Conservation (phyloP, 2,113 vertebrate genomes). For the Galeopterus variegatus region DNA sequence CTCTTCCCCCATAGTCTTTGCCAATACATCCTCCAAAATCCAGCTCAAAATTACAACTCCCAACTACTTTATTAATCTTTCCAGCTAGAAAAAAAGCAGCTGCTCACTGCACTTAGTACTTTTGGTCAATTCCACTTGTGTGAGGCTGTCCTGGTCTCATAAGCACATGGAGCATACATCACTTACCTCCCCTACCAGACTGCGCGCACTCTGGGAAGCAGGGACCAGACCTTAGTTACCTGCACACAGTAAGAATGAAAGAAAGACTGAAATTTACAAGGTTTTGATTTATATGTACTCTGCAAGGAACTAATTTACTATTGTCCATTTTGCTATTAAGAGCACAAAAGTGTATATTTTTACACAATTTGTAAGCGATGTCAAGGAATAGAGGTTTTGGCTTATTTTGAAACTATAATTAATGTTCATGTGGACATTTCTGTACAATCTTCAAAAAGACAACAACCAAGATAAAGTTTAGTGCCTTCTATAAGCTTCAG, state of each 20-base stretch:
- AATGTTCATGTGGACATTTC: neutral
- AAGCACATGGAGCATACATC: neutral
- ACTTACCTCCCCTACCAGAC: neutral
- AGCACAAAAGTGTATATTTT: neutral
- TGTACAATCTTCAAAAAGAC: constrained; percentile 6
- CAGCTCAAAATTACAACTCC: neutral
- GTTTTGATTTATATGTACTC: neutral
- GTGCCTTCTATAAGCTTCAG: neutral
- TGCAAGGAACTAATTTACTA: neutral
- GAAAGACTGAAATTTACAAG: neutral
- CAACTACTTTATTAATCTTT: neutral
- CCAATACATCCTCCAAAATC: neutral
- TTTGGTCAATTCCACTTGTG: neutral
- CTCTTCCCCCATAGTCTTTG: neutral
- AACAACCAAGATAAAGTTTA: neutral
- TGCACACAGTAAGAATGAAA: neutral
- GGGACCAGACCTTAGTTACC: neutral
- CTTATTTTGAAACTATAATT: neutral
- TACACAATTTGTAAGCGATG: neutral
- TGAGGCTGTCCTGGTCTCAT: neutral
- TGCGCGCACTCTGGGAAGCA: neutral
- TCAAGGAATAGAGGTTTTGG: neutral
- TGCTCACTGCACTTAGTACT: neutral
- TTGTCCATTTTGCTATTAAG: neutral
- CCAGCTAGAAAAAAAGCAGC: neutral